phyloP scores from a whole-genome alignment of 2,888 invertebrate genomes.

The Lasioglossum calceatum region DNA sequence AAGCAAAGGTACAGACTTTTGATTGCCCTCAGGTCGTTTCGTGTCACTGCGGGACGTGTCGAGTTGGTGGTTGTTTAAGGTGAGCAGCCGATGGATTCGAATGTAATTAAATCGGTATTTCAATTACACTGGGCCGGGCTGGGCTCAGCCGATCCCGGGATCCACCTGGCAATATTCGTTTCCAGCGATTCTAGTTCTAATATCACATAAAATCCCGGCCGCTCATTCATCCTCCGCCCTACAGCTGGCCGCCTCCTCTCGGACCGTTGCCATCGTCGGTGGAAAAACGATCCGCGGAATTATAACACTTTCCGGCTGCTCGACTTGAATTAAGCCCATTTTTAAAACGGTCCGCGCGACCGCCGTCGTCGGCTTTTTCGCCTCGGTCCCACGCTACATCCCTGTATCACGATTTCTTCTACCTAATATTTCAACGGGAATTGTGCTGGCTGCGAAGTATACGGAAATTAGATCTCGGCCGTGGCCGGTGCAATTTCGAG shows the following conservation, averaged over 20 bases:
- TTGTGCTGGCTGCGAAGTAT: slow-evolving; percentile 56
- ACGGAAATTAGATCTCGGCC: slow-evolving; percentile 60
- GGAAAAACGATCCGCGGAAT: slow-evolving; percentile 61
- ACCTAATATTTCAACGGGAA: slow-evolving; percentile 59
- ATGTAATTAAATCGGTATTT: slow-evolving; percentile 76
- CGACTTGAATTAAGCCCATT: slow-evolving; percentile 64
- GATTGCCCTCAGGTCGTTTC: too few relatives aligned
- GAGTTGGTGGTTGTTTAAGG: not conserved
- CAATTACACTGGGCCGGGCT: slow-evolving; percentile 59
- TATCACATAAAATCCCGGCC: slow-evolving; percentile 55
- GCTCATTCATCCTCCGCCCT: slow-evolving; percentile 23
- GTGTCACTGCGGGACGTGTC: too few relatives aligned
- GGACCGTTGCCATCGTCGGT: not conserved
- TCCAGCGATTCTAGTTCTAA: slow-evolving; percentile 58
- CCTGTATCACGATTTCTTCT: slow-evolving; percentile 60
- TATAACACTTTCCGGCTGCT: slow-evolving; percentile 61
- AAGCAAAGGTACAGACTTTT: too few relatives aligned
- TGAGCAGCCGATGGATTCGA: not conserved
- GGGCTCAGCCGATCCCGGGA: not conserved
- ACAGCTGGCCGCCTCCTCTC: not conserved
- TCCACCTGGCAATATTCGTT: slow-evolving; percentile 39
- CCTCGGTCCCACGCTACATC: not conserved
- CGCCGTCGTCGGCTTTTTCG: slow-evolving; percentile 27
- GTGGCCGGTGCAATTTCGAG: slow-evolving; percentile 51
- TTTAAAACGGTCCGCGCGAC: slow-evolving; percentile 48